Conservation (phyloP, 2,888 invertebrate genomes). For the Ischnura elegans region DNA sequence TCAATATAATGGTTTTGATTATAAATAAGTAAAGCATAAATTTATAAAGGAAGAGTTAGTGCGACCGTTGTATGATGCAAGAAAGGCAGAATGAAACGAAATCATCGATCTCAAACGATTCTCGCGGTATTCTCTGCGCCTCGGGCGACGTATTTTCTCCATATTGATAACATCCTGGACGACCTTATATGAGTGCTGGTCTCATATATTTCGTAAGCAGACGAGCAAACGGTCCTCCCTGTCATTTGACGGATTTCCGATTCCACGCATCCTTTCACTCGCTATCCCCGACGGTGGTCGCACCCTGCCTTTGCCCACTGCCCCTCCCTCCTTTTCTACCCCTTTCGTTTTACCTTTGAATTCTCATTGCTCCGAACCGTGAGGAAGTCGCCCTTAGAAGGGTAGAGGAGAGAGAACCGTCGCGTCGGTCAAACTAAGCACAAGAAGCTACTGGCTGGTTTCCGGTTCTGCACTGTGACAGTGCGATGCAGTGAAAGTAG, state of each 20-base stretch:
- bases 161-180: conserved; percentile 32
- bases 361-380: not conserved
- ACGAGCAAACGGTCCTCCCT: conserved; percentile 2
- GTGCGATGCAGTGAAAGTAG: no score
- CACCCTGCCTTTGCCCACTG: not conserved
- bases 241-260: not conserved
- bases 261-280: not conserved
- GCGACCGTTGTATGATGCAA: no score
- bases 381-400: no score
- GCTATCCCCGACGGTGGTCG: not conserved
- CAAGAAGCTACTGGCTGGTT: no score
- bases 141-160: not conserved
- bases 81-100: not conserved
- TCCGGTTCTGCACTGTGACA: no score
- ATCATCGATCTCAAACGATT: not conserved
- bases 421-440: no score
- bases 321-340: not conserved
- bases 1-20: no score
- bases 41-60: no score
- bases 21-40: no score
- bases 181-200: conserved; percentile 40
- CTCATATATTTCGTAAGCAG: conserved; percentile 43
- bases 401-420: no score
- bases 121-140: not conserved
- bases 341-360: not conserved